Conservation (phyloP, 2,113 vertebrate genomes). For the Spermophilus dauricus region DNA sequence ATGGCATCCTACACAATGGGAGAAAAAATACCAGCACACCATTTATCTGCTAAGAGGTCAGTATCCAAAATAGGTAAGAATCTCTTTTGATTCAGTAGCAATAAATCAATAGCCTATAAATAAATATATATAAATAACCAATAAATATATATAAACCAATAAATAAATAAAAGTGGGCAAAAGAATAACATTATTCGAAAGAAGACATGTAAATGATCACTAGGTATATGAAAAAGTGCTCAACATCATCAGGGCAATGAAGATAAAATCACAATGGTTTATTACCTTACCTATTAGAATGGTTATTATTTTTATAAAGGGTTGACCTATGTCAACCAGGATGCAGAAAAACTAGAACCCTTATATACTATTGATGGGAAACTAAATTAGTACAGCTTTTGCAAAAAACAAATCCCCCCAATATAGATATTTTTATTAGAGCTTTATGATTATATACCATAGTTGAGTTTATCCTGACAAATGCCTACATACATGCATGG, state of each 20-base stretch:
- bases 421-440: too few relatives aligned
- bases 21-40: neutral
- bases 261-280: neutral
- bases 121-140: too few relatives aligned
- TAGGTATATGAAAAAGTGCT: neutral
- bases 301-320: neutral
- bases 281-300: neutral
- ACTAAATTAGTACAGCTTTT: neutral
- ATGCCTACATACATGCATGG: too few relatives aligned
- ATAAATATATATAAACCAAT: too few relatives aligned
- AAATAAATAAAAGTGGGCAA: neutral
- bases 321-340: neutral
- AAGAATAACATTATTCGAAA: neutral
- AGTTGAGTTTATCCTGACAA: too few relatives aligned
- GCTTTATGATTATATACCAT: too few relatives aligned
- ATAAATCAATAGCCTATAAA: neutral
- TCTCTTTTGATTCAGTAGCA: neutral
- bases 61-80: neutral
- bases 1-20: too few relatives aligned
- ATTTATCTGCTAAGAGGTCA: neutral
- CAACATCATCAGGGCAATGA: neutral
- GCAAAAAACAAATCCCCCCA: neutral
- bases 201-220: neutral
- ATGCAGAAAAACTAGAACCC: neutral
- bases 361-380: neutral